A percentile compares a stretch with the other conserved stretches of the same genome.
Evolutionary conservation across 2,113 vertebrate species (phyloP).

Genomic region (Hoplias malabaricus): DNA sequence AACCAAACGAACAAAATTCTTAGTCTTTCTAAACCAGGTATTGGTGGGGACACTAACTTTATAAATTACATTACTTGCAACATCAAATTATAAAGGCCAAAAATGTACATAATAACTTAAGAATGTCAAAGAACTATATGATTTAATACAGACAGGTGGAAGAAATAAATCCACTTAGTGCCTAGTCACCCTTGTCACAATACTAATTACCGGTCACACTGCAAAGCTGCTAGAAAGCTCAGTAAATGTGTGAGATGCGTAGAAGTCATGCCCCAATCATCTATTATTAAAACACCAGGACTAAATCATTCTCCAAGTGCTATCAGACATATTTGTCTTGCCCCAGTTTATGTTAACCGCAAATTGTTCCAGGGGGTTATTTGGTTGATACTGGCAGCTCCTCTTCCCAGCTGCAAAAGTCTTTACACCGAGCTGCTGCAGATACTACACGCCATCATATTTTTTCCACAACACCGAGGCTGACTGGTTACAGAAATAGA

Average conservation of each 20-base stretch:
- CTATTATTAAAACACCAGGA: slow-evolving; percentile 41
- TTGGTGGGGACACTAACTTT: too few species aligned
- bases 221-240: not conserved
- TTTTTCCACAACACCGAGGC: slow-evolving; percentile 32
- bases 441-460: slow-evolving; percentile 27
- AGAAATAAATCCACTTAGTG: not conserved
- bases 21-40: too few species aligned
- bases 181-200: not conserved
- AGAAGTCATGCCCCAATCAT: slow-evolving; percentile 30
- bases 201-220: not conserved
- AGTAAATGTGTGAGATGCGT: not conserved
- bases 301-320: slow-evolving; percentile 42
- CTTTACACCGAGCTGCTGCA: slow-evolving; percentile 55
- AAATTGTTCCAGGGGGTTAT: slow-evolving; percentile 58
- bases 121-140: too few species aligned
- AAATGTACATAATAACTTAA: too few species aligned
- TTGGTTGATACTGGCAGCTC: slow-evolving; percentile 61
- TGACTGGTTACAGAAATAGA: slow-evolving; percentile 25
- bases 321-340: slow-evolving; percentile 44
- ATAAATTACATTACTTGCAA: too few species aligned
- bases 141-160: not conserved
- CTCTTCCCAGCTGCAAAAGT: slow-evolving; percentile 60
- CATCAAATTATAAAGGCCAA: too few species aligned
- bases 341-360: slow-evolving; percentile 57
- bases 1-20: too few species aligned